A percentile compares a stretch with the other conserved stretches of the same genome.
phyloP scores from a whole-genome alignment of 2,888 invertebrate species.

The Psococerastis gibbosa region DNA sequence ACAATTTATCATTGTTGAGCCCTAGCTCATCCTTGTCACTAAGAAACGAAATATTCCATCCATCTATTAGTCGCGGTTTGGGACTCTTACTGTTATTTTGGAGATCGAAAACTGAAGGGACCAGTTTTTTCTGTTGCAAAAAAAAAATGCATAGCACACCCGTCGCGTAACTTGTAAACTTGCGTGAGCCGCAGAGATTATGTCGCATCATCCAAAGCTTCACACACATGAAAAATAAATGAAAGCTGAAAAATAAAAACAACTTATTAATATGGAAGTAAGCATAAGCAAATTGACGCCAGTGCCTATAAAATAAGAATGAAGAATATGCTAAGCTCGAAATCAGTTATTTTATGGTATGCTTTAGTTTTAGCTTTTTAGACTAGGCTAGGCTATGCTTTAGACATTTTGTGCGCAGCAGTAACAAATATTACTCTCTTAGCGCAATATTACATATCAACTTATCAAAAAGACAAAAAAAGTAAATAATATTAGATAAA shows the following conservation, averaged over 20 bases:
- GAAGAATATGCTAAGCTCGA: too few relatives aligned
- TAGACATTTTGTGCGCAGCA: too few relatives aligned
- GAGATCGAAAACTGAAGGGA: not conserved
- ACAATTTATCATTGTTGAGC: not conserved
- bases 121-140: not conserved
- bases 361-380: too few relatives aligned
- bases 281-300: too few relatives aligned
- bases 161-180: not conserved
- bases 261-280: too few relatives aligned
- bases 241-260: conserved; percentile 1
- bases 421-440: too few relatives aligned
- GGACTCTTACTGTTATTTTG: not conserved
- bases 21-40: not conserved
- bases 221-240: not conserved
- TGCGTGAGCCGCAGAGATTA: not conserved
- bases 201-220: conserved; percentile 2
- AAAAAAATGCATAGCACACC: not conserved
- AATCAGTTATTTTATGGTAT: too few relatives aligned
- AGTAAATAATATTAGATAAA: too few relatives aligned
- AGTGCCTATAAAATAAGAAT: not conserved
- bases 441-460: too few relatives aligned
- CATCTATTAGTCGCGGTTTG: not conserved
- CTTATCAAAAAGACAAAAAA: too few relatives aligned
- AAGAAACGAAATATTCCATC: not conserved
- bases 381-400: too few relatives aligned